These are phyloP conservation scores for Phalacrocorax brasilianus DNA, from an alignment of 2,113 vertebrate species.

Conservation along the genomic window DNA sequence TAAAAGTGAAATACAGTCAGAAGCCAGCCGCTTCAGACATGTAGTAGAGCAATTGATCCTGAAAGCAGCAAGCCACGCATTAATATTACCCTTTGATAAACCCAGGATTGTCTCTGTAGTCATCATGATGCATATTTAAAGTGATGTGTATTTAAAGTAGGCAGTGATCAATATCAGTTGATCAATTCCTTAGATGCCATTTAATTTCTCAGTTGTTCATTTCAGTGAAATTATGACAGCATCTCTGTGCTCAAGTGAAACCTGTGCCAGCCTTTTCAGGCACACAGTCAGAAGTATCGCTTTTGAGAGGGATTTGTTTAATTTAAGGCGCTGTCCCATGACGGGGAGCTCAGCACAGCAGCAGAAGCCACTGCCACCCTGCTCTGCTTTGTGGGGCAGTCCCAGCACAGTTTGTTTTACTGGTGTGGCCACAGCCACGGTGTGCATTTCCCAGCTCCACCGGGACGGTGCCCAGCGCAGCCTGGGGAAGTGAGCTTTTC, in stretches of 20 bases:
- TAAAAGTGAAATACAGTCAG: not conserved
- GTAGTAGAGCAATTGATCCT: not conserved
- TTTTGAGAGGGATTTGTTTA: not conserved
- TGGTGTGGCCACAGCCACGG: not conserved
- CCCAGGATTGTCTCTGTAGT: not conserved
- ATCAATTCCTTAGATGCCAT: not conserved
- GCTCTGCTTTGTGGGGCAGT: not conserved
- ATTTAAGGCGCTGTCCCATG: not conserved
- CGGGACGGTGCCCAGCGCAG: rapidly evolving
- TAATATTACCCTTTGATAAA: not conserved
- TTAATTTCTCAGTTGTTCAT: not conserved
- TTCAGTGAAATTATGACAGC: not conserved
- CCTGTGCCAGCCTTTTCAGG: not conserved
- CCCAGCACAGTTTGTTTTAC: not conserved
- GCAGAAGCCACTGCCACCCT: not conserved
- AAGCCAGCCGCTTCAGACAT: not conserved
- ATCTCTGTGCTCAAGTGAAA: not conserved
- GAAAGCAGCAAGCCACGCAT: not conserved
- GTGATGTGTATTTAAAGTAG: not conserved
- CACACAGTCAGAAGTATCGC: rapidly evolving
- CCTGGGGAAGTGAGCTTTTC: not conserved
- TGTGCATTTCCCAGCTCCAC: not conserved
- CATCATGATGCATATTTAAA: not conserved
- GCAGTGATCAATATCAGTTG: not conserved
- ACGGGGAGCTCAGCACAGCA: not conserved